These are phyloP conservation scores for Hydrotaea cyrtoneurina DNA, from an alignment of 2,888 invertebrate species.

Conservation along the genomic window DNA sequence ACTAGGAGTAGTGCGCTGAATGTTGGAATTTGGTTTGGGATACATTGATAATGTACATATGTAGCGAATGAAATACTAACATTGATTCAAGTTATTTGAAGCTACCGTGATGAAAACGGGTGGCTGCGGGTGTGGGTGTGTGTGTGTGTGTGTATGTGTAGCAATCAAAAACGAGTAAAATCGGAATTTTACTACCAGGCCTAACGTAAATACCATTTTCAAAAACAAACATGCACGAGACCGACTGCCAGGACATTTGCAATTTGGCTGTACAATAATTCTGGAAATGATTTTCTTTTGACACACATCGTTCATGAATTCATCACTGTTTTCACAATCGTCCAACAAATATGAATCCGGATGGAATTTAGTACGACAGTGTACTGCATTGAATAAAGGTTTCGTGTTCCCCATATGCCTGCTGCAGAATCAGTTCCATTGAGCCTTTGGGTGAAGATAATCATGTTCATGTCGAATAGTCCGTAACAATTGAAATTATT, in stretches of 20 bases:
- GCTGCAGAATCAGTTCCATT: too few species aligned
- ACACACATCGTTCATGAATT: background rate
- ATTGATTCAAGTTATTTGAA: background rate
- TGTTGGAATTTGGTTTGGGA: conserved; percentile 7
- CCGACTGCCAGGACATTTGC: conserved; percentile 9
- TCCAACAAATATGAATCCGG: background rate
- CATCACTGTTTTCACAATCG: background rate
- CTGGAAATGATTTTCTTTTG: conserved; percentile 16
- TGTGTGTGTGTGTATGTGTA: background rate
- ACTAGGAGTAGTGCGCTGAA: conserved; percentile 4
- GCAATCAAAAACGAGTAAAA: conserved; percentile 65
- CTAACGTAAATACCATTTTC: conserved; percentile 63
- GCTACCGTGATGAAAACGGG: conserved; percentile 24
- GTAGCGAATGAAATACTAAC: conserved; percentile 10
- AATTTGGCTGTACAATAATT: conserved; percentile 46
- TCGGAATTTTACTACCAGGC: conserved; percentile 68
- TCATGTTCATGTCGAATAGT: too few species aligned
- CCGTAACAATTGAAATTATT: too few species aligned
- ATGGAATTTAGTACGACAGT: too few species aligned
- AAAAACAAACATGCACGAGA: conserved; percentile 60
- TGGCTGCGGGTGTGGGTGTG: background rate
- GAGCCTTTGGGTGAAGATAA: too few species aligned
- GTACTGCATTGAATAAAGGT: too few species aligned
- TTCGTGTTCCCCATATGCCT: too few species aligned
- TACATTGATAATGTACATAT: background rate